phyloP scores from a whole-genome alignment of 2,888 invertebrate species.

The Mesorhabditis sp. region DNA sequence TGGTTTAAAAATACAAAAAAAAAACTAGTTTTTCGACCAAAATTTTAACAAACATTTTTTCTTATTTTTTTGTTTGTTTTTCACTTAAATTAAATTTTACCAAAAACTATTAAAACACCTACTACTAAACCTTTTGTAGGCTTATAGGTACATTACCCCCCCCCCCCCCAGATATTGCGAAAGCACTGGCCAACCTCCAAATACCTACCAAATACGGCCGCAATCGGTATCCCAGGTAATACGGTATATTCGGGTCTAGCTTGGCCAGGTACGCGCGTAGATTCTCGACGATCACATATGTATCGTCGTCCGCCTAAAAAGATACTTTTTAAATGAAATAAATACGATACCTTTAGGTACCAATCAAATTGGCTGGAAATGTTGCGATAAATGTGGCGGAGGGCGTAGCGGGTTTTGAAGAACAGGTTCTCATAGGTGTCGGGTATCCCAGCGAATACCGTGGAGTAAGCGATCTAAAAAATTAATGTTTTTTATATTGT shows the following conservation, averaged over 20 bases:
- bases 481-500: background rate
- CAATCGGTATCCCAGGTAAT: conserved; percentile 27
- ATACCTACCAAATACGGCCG: conserved; percentile 20
- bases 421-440: conserved; percentile 28
- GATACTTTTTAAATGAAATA: background rate
- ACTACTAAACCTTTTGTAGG: no score
- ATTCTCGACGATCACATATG: conserved; percentile 29
- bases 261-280: conserved; percentile 17
- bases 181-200: no score
- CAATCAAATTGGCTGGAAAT: conserved; percentile 32
- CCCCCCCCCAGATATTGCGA: no score
- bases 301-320: conserved; percentile 32
- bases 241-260: conserved; percentile 20
- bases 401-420: conserved; percentile 30
- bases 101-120: no score
- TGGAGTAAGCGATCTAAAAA: background rate
- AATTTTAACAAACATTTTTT: no score
- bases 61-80: no score
- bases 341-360: conserved; percentile 28
- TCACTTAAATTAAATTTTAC: no score
- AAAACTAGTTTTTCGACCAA: no score
- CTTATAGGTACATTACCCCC: no score
- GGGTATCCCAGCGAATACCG: conserved; percentile 24
- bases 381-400: conserved; percentile 25
- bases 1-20: no score